A percentile compares a stretch with the other conserved stretches of the same genome.
phyloP scores from a whole-genome alignment of 2,797 vertebrate genomes.

The Microctenopoma lineatum region DNA sequence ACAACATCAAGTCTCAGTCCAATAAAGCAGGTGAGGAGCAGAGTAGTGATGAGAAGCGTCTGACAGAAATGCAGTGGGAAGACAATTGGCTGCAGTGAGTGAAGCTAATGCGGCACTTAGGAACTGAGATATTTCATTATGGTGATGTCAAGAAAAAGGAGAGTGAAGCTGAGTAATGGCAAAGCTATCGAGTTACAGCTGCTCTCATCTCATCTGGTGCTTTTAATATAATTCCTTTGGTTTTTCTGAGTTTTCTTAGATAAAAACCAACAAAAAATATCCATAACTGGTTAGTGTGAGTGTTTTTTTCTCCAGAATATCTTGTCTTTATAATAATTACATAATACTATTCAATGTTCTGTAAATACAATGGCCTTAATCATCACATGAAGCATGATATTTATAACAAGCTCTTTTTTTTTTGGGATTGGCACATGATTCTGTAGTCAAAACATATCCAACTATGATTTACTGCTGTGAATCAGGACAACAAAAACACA shows the following conservation, averaged over 20 bases:
- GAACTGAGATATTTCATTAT: slow-evolving; percentile 56
- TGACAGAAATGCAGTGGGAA: slow-evolving; percentile 23
- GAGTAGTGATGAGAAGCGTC: slow-evolving; percentile 43
- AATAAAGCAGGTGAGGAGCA: slow-evolving; percentile 81
- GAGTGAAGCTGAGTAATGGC: slow-evolving; percentile 17
- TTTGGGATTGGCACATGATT: neutral
- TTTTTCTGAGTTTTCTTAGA: slow-evolving; percentile 10
- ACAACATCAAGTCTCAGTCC: slow-evolving; percentile 81
- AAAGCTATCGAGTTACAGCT: slow-evolving; percentile 49
- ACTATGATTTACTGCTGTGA: neutral
- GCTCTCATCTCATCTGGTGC: slow-evolving; percentile 2
- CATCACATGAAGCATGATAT: neutral
- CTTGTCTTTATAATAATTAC: neutral
- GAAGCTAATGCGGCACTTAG: slow-evolving; percentile 69
- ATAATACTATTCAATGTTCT: neutral
- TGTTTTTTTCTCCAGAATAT: neutral
- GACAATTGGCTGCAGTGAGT: slow-evolving; percentile 24
- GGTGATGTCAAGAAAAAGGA: slow-evolving; percentile 40
- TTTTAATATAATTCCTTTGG: slow-evolving; percentile 34
- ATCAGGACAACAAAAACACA: neutral
- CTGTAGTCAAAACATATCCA: neutral
- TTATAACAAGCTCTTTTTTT: neutral
- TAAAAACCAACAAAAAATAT: slow-evolving; percentile 3
- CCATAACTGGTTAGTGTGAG: neutral
- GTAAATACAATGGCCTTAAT: neutral